These are phyloP conservation scores for Periophthalmus magnuspinnatus DNA, from an alignment of 2,797 vertebrate species.

Conservation along the genomic window DNA sequence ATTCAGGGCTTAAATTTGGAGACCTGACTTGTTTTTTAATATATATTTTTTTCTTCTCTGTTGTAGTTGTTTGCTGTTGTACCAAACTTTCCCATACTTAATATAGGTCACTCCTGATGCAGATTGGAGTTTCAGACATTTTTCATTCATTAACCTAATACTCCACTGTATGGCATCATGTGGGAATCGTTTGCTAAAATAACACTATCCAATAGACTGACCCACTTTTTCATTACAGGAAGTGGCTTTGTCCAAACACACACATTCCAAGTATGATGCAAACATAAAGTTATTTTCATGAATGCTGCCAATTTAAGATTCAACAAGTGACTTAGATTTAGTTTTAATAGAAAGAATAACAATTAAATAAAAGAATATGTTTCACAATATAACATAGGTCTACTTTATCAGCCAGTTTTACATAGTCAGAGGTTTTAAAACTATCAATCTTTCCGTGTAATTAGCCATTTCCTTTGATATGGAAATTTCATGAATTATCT, in stretches of 20 bases:
- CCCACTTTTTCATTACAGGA: constrained; percentile 46
- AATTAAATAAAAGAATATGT: no score
- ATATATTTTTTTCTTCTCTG: not conserved
- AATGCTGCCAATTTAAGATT: not conserved
- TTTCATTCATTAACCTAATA: constrained; percentile 33
- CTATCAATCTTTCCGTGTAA: constrained; percentile 20
- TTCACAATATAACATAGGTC: no score
- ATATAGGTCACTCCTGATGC: constrained; percentile 31
- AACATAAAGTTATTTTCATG: constrained; percentile 14
- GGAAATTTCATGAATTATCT: constrained; percentile 37
- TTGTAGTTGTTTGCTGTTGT: constrained; percentile 7
- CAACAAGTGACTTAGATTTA: no score
- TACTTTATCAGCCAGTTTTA: constrained; percentile 4
- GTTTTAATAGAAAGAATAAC: no score
- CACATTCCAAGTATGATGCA: constrained; percentile 22
- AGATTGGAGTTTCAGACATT: constrained; percentile 2
- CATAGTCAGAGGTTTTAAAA: constrained; percentile 15
- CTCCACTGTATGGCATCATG: constrained; percentile 19
- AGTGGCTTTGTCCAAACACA: constrained; percentile 44
- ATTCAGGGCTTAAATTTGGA: not conserved
- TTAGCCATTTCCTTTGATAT: constrained; percentile 34
- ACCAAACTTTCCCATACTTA: constrained; percentile 4
- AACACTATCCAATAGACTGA: constrained; percentile 32
- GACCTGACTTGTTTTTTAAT: not conserved
- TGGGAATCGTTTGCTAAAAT: constrained; percentile 22